Evolutionary conservation across 2,797 vertebrate species (phyloP).

Genomic region (Borostomias antarcticus): DNA sequence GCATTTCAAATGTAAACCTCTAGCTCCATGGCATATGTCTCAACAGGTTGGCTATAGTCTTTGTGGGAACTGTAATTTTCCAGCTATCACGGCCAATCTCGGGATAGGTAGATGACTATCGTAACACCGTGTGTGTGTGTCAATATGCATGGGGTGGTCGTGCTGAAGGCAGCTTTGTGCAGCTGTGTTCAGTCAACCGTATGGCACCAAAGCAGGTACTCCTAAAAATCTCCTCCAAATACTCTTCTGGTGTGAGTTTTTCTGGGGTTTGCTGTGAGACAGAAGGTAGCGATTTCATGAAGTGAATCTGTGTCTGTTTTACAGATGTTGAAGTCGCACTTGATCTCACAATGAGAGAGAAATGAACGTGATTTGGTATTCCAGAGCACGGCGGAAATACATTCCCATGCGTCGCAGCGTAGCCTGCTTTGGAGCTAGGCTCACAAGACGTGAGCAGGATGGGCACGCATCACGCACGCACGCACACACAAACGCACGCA

Average conservation of each 20-base stretch:
- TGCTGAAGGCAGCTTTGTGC: slow-evolving; percentile 20
- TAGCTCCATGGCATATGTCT: no score
- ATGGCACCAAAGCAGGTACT: background rate
- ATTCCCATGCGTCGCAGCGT: no score
- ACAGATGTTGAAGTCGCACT: slow-evolving; percentile 3
- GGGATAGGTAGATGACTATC: background rate
- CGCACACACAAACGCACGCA: no score
- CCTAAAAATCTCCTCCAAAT: background rate
- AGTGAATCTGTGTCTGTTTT: slow-evolving; percentile 23
- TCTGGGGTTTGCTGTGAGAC: background rate
- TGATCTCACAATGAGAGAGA: no score
- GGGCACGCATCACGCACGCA: no score
- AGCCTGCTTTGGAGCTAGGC: no score
- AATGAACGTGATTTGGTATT: no score
- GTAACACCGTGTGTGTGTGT: slow-evolving; percentile 33
- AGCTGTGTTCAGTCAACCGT: background rate
- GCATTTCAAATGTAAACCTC: no score
- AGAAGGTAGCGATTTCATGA: slow-evolving; percentile 7
- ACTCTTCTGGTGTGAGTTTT: background rate
- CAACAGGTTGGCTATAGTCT: no score
- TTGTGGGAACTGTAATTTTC: slow-evolving; percentile 14
- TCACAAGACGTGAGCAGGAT: no score
- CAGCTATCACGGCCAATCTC: slow-evolving; percentile 11
- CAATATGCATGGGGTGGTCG: slow-evolving; percentile 42
- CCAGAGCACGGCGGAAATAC: no score